phyloP scores from a whole-genome alignment of 2,113 vertebrate genomes.

The Verasper variegatus region DNA sequence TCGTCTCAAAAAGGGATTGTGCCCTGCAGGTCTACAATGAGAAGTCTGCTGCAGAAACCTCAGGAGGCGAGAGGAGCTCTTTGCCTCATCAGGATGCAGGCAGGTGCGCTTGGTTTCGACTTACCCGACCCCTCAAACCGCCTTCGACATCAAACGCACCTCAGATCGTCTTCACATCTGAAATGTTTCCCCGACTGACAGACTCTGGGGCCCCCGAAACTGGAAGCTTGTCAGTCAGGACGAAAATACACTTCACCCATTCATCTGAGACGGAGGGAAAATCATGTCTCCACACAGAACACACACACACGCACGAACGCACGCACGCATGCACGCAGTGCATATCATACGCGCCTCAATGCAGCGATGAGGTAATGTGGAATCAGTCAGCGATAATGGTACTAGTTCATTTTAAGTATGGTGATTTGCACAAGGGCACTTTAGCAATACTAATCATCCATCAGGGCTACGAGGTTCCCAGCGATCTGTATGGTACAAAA shows the following conservation, averaged over 20 bases:
- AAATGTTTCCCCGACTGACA: constrained; percentile 33
- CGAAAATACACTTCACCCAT: background rate
- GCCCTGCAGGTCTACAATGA: no score
- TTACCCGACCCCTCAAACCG: constrained; percentile 2
- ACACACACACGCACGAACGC: background rate
- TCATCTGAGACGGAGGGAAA: background rate
- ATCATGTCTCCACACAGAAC: background rate
- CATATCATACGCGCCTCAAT: background rate
- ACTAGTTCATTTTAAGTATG: background rate
- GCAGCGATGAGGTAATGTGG: background rate
- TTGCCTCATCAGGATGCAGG: constrained; percentile 56
- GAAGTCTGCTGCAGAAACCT: background rate
- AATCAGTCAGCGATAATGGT: background rate
- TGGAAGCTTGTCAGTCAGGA: constrained; percentile 34
- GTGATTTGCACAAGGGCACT: constrained; percentile 12
- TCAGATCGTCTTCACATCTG: constrained; percentile 34
- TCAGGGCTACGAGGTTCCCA: background rate
- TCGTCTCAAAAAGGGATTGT: background rate
- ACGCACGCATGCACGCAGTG: background rate
- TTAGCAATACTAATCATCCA: background rate
- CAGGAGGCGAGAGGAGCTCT: background rate
- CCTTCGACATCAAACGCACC: constrained; percentile 25
- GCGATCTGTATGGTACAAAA: background rate
- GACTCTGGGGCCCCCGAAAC: constrained; percentile 1
- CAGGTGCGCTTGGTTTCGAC: constrained; percentile 8